Conservation (phyloP, 2,797 vertebrate species). For the Garrulus glandarius region DNA sequence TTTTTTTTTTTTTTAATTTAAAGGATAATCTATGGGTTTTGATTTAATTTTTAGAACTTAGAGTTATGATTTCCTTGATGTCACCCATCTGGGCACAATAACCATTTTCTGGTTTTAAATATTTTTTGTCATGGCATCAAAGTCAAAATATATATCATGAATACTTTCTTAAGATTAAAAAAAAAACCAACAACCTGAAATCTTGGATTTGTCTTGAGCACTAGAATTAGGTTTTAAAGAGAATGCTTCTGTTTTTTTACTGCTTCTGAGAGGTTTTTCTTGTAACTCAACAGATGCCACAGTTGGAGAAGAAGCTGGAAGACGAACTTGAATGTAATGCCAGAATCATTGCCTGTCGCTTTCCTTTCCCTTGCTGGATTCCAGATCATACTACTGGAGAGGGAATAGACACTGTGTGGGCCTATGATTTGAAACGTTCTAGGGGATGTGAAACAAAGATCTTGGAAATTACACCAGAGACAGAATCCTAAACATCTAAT, state of each 20-base stretch:
- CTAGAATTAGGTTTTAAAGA: neutral
- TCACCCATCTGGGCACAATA: neutral
- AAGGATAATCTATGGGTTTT: neutral
- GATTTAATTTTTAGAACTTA: neutral
- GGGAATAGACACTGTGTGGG: slow-evolving; percentile 92
- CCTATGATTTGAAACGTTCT: slow-evolving; percentile 80
- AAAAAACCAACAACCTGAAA: neutral
- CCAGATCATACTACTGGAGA: slow-evolving; percentile 83
- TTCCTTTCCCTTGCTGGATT: slow-evolving; percentile 92
- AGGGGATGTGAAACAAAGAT: neutral
- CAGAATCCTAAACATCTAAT: neutral
- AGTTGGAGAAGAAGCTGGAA: slow-evolving; percentile 87
- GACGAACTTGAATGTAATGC: slow-evolving; percentile 81
- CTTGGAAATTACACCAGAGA: neutral
- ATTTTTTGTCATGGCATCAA: neutral
- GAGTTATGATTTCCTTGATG: neutral
- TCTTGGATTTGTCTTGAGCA: neutral
- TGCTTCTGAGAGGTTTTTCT: neutral
- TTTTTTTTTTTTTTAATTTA: neutral
- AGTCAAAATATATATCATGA: neutral
- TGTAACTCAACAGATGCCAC: slow-evolving; percentile 84
- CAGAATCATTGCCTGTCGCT: slow-evolving; percentile 91
- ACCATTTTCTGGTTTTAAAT: neutral
- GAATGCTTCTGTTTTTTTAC: neutral
- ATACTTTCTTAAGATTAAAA: neutral